Evolutionary conservation across 2,113 vertebrate genomes (phyloP).

Genomic region (Glaucidium brasilianum): DNA sequence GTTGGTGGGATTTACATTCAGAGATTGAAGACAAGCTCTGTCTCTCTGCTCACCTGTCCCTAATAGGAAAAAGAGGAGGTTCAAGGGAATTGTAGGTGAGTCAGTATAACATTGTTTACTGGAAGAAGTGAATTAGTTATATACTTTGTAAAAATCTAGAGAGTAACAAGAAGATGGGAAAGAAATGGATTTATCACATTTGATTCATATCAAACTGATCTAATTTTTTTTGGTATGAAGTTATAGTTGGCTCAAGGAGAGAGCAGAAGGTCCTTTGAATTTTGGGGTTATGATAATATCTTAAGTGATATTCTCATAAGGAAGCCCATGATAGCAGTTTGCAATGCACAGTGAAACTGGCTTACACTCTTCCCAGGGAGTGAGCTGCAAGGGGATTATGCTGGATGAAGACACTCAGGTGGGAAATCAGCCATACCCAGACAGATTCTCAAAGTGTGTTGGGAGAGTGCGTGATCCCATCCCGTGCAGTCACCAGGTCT

Average conservation of each 20-base stretch:
- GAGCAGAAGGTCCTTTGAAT: not conserved
- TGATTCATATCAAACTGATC: rapidly evolving
- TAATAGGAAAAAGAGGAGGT: not conserved
- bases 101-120: not conserved
- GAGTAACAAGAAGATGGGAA: too few relatives aligned
- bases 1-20: not conserved
- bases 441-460: not conserved
- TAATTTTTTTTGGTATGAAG: not conserved
- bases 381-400: not conserved
- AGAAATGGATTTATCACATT: not conserved
- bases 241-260: not conserved
- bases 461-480: not conserved
- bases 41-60: not conserved
- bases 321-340: not conserved
- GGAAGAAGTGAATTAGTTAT: not conserved
- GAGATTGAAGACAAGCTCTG: not conserved
- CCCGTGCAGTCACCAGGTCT: not conserved
- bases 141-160: not conserved
- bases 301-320: not conserved
- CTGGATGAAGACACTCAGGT: not conserved
- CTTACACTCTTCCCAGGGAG: not conserved
- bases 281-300: not conserved
- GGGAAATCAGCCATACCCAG: not conserved
- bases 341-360: not conserved
- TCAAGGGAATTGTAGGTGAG: not conserved